Evolutionary conservation across 2,888 invertebrate species (phyloP), one percentile per base, ranked within the genome.

Genomic region (Mechanitis messenoides): DNA sequence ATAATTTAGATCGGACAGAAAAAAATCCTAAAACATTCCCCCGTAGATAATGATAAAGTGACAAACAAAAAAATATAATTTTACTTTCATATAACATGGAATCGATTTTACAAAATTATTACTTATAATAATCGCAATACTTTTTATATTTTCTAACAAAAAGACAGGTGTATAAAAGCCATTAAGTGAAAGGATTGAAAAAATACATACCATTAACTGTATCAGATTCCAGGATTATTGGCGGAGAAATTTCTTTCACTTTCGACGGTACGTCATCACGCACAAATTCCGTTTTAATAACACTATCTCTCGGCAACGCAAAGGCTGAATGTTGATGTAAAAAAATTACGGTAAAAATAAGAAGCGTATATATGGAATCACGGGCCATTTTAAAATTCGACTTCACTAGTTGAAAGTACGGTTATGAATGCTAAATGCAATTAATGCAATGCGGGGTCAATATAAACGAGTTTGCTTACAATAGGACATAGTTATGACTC

Each of bases 281-380:
- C 6, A 66, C 56, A 33, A 54, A 38, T n/a, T 77, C 71, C 7
- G 56, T 58, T 64, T 67, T 71, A 38, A 63, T 58, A 3, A 71
- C 70, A 35, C 69, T 72, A 38, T 35, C 66, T 71, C 74, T 73
- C 11, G 83, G 80, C 33, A 71, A 66, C 9, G 73, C 76, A 56
- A 69, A 58, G 35, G 35, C 35, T 38, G 68, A 62, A 59, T 64
- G 68, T 63, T 73, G 69, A 11, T 58, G 55, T 28, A 63, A 61
- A 56, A 35, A 62, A 50, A 67, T 42, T 20, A 53, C 53, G 38
- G 61, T 33, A 5, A 59, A 20, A 54, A 64, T 35, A 33, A 63
- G 58, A 28, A 66, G 20, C 1, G 64, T 45, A 46, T 47, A 61
- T 45, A 68, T 60, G 31, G 60, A 58, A 59, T 65, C 70, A n/a